Evolutionary conservation across 2,797 vertebrate genomes (phyloP).

Genomic region (Gila robusta): DNA sequence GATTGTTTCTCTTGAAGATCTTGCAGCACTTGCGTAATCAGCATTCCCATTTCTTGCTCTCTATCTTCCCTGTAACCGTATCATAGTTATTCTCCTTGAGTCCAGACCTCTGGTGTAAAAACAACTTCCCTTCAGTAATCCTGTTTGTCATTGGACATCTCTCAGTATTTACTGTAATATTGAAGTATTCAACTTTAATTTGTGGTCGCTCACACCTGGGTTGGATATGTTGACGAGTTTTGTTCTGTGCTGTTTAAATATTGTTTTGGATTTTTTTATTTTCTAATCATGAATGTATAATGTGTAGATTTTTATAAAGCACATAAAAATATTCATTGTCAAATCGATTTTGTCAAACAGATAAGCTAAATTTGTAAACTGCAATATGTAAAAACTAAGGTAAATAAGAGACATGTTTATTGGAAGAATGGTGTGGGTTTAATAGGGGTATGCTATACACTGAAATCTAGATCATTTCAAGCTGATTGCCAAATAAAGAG

Average conservation of each 20-base stretch:
- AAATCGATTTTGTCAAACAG: constrained; percentile 86
- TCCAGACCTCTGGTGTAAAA: constrained; percentile 61
- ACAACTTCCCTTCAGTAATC: constrained; percentile 62
- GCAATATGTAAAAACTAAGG: constrained; percentile 82
- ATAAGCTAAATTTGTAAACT: constrained; percentile 89
- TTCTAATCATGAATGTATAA: constrained; percentile 87
- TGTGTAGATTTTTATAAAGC: constrained; percentile 83
- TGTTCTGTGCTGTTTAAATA: constrained; percentile 77
- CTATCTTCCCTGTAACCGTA: constrained; percentile 73
- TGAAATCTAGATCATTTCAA: constrained; percentile 84
- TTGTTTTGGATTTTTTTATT: constrained; percentile 69
- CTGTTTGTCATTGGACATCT: constrained; percentile 72
- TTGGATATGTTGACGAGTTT: constrained; percentile 76
- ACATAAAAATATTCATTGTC: constrained; percentile 80
- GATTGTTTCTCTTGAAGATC: constrained; percentile 48
- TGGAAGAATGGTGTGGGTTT: constrained; percentile 82
- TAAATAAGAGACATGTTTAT: constrained; percentile 79
- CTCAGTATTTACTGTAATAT: constrained; percentile 74
- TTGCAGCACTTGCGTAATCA: constrained; percentile 44
- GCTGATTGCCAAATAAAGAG: constrained; percentile 88
- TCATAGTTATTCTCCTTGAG: constrained; percentile 76
- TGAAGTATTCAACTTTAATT: constrained; percentile 67
- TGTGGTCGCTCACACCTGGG: constrained; percentile 72
- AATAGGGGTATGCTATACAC: constrained; percentile 81
- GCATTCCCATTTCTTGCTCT: constrained; percentile 54